These are phyloP conservation scores for Parnassius orleans DNA, from an alignment of 2,888 invertebrate genomes.

Conservation along the genomic window DNA sequence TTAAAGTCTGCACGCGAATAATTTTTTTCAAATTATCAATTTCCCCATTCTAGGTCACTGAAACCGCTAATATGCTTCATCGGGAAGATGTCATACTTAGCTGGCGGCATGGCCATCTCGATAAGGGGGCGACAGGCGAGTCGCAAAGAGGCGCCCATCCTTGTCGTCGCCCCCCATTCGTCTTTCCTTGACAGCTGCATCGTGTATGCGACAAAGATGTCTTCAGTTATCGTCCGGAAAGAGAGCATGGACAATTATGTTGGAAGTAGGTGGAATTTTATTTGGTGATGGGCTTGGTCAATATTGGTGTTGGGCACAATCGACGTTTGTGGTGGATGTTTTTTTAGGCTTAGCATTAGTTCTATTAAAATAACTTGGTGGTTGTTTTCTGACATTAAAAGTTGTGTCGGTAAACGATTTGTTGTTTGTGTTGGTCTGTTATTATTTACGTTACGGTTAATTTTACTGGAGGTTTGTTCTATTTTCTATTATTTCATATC, in stretches of 20 bases:
- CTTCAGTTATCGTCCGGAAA: slow-evolving; percentile 90
- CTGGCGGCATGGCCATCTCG: slow-evolving; percentile 88
- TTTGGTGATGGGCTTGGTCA: slow-evolving; percentile 31
- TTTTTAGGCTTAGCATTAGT: slow-evolving; percentile 15
- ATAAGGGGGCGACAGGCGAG: slow-evolving; percentile 89
- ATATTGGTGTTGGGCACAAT: slow-evolving; percentile 30
- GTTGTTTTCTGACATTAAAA: slow-evolving; percentile 3
- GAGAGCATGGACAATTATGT: slow-evolving; percentile 91
- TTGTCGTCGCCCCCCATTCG: slow-evolving; percentile 94
- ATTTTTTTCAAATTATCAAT: slow-evolving; percentile 7
- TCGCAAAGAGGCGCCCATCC: slow-evolving; percentile 89
- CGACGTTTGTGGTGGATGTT: slow-evolving; percentile 23
- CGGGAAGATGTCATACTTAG: slow-evolving; percentile 87
- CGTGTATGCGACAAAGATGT: slow-evolving; percentile 90
- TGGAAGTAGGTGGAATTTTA: slow-evolving; percentile 86
- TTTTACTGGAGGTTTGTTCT: too few relatives aligned
- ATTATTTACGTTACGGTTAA: neutral
- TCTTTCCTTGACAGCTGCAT: slow-evolving; percentile 94
- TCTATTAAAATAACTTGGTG: slow-evolving; percentile 8
- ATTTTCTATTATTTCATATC: too few relatives aligned
- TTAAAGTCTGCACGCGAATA: neutral
- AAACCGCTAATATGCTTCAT: slow-evolving; percentile 86
- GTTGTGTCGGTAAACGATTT: neutral
- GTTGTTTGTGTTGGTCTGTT: neutral
- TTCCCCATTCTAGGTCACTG: slow-evolving; percentile 70